These are phyloP conservation scores for Pipa parva DNA, from an alignment of 2,113 vertebrate species.

Conservation along the genomic window DNA sequence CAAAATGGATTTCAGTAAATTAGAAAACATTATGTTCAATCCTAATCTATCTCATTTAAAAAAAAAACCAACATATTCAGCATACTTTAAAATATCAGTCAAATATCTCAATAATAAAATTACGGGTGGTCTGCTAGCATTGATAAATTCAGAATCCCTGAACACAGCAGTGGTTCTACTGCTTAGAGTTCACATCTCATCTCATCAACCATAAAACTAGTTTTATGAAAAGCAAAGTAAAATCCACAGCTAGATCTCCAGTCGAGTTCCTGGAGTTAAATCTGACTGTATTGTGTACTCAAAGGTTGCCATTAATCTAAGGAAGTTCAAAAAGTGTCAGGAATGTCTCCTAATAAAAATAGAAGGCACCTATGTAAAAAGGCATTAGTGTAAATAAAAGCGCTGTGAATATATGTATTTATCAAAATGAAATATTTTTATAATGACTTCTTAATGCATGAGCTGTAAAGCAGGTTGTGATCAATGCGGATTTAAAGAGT, in stretches of 20 bases:
- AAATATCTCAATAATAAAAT: constrained; percentile 21
- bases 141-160: background rate
- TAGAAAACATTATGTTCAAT: background rate
- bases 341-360: constrained; percentile 32
- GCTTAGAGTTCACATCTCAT: constrained; percentile 18
- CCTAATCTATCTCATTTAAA: background rate
- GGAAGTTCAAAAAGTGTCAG: constrained; percentile 34
- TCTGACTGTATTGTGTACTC: constrained; percentile 26
- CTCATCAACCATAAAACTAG: constrained; percentile 30
- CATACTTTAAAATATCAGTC: too few species aligned
- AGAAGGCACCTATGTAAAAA: constrained; percentile 13
- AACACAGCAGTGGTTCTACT: constrained; percentile 14
- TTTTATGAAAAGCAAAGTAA: constrained; percentile 32
- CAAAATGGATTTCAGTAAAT: background rate
- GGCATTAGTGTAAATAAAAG: constrained; percentile 24
- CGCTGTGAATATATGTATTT: constrained; percentile 30
- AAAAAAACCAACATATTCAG: too few species aligned
- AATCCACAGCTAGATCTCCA: constrained; percentile 22
- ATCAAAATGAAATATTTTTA: constrained; percentile 38
- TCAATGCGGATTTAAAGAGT: constrained; percentile 4
- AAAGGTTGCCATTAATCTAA: constrained; percentile 34
- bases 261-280: constrained; percentile 26
- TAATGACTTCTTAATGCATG: constrained; percentile 11
- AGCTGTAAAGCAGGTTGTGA: constrained; percentile 4
- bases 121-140: constrained; percentile 24